Conservation (phyloP, 2,797 vertebrate species). For the Leucoraja ocellata region DNA sequence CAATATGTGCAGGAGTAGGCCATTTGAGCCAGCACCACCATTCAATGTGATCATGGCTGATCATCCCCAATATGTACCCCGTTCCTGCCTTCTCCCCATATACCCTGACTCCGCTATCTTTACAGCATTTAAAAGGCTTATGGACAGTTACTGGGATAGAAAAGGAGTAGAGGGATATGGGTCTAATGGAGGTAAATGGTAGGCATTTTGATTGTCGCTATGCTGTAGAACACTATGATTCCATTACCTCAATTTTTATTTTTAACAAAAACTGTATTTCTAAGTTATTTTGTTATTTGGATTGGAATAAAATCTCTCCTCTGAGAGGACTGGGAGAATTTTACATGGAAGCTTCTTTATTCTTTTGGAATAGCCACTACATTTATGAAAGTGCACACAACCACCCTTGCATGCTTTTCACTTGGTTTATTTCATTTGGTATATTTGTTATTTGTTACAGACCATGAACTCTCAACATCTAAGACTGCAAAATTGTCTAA, state of each 20-base stretch:
- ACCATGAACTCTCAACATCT: not conserved
- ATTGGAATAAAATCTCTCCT: not conserved
- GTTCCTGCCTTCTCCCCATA: no score
- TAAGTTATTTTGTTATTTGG: not conserved
- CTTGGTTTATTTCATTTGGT: not conserved
- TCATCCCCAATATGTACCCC: no score
- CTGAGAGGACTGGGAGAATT: not conserved
- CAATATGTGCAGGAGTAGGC: no score
- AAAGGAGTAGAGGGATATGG: no score
- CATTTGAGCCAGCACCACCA: no score
- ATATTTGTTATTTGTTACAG: constrained; percentile 31
- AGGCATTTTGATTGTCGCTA: no score
- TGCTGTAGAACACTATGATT: no score
- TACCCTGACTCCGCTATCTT: no score
- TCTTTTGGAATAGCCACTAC: not conserved
- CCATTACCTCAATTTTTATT: not conserved
- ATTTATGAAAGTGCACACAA: not conserved
- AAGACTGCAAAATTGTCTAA: not conserved
- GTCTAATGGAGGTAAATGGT: no score
- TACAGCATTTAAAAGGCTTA: no score
- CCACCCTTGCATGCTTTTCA: not conserved
- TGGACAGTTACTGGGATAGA: no score
- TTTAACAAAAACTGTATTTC: not conserved
- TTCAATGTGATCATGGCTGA: no score
- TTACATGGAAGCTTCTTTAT: not conserved